Evolutionary conservation across 2,113 vertebrate genomes (phyloP).

Genomic region (Sceloporus tristichus): DNA sequence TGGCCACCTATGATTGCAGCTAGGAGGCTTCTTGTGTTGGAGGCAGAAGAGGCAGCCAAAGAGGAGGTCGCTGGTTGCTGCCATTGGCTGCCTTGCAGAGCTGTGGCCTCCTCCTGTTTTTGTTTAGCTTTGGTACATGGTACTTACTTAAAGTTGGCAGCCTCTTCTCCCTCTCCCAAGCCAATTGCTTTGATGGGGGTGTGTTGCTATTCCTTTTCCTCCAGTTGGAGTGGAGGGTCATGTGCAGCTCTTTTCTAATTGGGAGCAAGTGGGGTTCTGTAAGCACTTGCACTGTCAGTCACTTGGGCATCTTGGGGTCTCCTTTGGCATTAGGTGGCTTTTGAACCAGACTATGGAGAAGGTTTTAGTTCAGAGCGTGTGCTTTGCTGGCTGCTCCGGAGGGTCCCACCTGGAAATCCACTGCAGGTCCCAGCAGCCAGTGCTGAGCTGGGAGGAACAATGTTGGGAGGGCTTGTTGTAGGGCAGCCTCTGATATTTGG

Average conservation of each 20-base stretch:
- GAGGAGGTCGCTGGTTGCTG: no score
- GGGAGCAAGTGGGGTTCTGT: no score
- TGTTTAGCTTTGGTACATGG: not conserved
- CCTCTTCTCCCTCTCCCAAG: not conserved
- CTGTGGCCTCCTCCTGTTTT: not conserved
- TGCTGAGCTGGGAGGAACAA: not conserved
- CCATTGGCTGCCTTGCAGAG: not conserved
- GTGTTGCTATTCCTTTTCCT: no score
- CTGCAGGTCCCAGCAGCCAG: not conserved
- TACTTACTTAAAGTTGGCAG: no score
- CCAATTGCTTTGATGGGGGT: not conserved
- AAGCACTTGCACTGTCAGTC: not conserved
- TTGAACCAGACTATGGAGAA: no score
- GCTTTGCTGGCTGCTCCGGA: not conserved
- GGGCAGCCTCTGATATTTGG: not conserved
- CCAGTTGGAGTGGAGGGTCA: no score
- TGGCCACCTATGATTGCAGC: not conserved
- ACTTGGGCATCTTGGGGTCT: not conserved
- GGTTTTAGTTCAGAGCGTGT: not conserved
- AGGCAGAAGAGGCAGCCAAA: not conserved
- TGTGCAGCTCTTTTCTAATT: not conserved
- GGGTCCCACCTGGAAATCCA: not conserved
- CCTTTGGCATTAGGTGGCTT: not conserved
- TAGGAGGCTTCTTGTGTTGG: no score
- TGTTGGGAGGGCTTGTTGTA: not conserved